Percentiles rank a stretch among this genome's conserved stretches.
These are phyloP conservation scores for Squalus acanthias DNA, from an alignment of 2,797 vertebrate species.

Conservation along the genomic window DNA sequence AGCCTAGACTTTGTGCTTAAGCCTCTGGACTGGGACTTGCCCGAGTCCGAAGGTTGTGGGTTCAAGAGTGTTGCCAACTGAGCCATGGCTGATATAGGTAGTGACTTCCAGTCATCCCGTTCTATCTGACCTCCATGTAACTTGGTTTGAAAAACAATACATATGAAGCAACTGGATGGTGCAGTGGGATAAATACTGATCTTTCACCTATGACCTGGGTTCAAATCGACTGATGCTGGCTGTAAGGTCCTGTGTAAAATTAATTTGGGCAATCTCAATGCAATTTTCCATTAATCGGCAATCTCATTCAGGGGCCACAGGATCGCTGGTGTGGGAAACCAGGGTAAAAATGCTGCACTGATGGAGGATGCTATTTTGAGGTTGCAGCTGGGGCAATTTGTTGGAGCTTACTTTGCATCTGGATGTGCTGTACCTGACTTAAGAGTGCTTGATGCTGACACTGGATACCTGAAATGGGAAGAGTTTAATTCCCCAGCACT, in stretches of 20 bases:
- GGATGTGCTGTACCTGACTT: background rate
- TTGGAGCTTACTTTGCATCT: background rate
- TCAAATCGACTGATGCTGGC: background rate
- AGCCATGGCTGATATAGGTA: background rate
- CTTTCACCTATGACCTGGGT: background rate
- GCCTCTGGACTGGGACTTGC: background rate
- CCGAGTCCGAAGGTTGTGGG: too few species aligned
- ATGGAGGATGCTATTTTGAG: background rate
- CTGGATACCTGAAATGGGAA: background rate
- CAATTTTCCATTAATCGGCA: background rate
- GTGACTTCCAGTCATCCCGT: background rate
- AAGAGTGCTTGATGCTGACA: background rate
- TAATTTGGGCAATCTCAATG: background rate
- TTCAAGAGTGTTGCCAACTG: background rate
- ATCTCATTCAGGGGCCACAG: background rate
- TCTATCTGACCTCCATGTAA: background rate
- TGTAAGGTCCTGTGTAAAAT: background rate
- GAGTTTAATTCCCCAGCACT: background rate
- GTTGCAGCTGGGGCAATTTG: background rate
- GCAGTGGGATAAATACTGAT: background rate
- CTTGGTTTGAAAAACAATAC: background rate
- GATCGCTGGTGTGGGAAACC: background rate
- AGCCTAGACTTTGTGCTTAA: background rate
- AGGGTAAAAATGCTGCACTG: background rate
- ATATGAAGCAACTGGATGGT: background rate